These are phyloP conservation scores for Protomyctophum bolini DNA, from an alignment of 2,113 vertebrate species.

Conservation along the genomic window DNA sequence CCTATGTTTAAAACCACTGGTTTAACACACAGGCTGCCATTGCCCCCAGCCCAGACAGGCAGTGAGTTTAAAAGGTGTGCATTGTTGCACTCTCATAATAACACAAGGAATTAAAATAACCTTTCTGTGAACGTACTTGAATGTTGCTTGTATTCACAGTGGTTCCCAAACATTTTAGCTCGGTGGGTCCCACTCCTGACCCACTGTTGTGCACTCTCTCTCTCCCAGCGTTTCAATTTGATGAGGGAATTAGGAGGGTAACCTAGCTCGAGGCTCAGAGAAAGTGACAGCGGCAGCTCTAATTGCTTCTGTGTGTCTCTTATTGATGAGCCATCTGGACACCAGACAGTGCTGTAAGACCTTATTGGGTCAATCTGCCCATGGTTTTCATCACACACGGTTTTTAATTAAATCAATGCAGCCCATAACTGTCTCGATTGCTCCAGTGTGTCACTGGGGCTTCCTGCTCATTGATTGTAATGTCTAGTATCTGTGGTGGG, in stretches of 20 bases:
- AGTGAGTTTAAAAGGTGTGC: no score
- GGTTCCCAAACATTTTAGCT: no score
- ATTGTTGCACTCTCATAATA: no score
- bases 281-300: conserved; percentile 13
- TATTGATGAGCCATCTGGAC: conserved; percentile 44
- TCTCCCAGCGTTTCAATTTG: not conserved
- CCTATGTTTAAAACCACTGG: no score
- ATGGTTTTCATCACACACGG: conserved; percentile 39
- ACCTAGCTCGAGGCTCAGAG: conserved; percentile 1
- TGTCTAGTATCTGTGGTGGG: not conserved
- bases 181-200: no score
- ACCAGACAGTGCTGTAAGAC: conserved; percentile 18
- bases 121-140: no score
- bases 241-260: not conserved
- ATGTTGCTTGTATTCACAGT: no score
- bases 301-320: conserved; percentile 45
- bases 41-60: no score
- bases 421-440: conserved; percentile 44
- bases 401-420: conserved; percentile 26
- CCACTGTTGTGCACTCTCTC: not conserved
- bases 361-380: conserved; percentile 40
- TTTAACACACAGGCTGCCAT: no score
- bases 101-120: no score
- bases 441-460: conserved; percentile 50
- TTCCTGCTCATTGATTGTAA: conserved; percentile 27